A percentile compares a stretch with the other conserved stretches of the same genome.
These are phyloP conservation scores for Ifrita kowaldi DNA, from an alignment of 2,113 vertebrate species.

Conservation along the genomic window DNA sequence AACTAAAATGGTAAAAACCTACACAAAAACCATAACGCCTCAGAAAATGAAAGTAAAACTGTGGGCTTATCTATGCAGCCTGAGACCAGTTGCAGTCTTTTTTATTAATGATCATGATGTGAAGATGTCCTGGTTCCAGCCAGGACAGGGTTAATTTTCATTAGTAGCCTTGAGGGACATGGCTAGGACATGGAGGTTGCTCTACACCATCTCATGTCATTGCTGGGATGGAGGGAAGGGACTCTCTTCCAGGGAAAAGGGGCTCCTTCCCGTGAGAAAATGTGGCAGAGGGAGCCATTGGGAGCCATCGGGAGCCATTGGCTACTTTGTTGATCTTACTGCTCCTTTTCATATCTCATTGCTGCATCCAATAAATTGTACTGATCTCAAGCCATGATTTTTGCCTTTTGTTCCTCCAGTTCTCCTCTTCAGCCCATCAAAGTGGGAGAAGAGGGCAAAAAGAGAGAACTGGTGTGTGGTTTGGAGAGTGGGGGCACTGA, in stretches of 20 bases:
- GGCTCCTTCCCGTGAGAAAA: neutral
- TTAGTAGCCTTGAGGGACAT: neutral
- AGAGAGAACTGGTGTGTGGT: neutral
- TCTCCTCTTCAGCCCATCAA: neutral
- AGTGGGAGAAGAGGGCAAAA: neutral
- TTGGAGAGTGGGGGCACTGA: neutral
- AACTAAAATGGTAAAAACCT: neutral
- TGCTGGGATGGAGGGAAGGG: neutral
- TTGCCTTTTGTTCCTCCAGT: neutral
- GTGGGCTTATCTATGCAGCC: neutral
- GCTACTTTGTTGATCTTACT: neutral
- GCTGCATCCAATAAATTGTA: neutral
- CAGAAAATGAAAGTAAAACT: neutral
- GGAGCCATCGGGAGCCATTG: neutral
- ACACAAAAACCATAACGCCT: neutral
- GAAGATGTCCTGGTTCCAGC: neutral
- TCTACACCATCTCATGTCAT: neutral
- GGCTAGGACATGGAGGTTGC: neutral
- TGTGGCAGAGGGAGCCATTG: neutral
- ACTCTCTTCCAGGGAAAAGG: neutral
- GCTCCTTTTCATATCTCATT: neutral
- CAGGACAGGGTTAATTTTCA: neutral
- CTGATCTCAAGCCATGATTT: neutral
- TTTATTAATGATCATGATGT: neutral
- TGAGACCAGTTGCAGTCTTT: too few relatives aligned